Base-by-base conservation (phyloP, 2,113 vertebrate species). In the Heterotilapia buettikoferi region DNA sequence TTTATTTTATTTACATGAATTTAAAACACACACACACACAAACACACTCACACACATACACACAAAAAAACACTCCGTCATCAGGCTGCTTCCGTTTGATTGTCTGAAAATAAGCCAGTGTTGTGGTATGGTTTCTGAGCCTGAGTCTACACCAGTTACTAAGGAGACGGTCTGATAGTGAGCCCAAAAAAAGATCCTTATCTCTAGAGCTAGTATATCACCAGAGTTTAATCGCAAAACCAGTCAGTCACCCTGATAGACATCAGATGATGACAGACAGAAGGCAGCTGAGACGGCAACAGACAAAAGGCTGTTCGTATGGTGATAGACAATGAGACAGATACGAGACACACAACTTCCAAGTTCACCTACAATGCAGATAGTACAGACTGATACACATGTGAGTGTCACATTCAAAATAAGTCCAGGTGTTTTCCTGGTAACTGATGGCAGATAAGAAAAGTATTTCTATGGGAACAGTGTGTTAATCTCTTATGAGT, bases 231-330 rank as follows among this genome's bases (percentile, higher is more conserved):
- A 59, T 53, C 53, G 8, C 10, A 76, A 83, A 68, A 50, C 50
- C 38, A 18, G 73, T 80, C 54, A 9, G 82, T 85, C 80, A 86
- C 57, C 40, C 84, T 53, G 89, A 94, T 78, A 87, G 59, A 83
- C 52, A 90, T 93, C 89, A 68, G 83, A 76, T 38, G 78, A 50
- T 80, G 88, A 89, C 56, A 80, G 68, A 86, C 45, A 16, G 63
- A 80, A 26, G 24, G 9, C 6, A 45, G 79, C 76, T 24, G 68
- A 84, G 53, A 47, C 1, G 4, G 54, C 85, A 61, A 83, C 73
- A 71, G 80, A 79, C 31, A 71, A 11, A 50, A 66, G 12, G 12
- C 16, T 33, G 47, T 68, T 84, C 3, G 11, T 52, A 52, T 50
- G 76, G 12, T 53, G 76, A 50, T 11, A 71, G 38, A 9, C 16